Percentiles rank a stretch among this genome's conserved stretches.
phyloP scores from a whole-genome alignment of 2,113 vertebrate species.

The Microcebus tavaratra region DNA sequence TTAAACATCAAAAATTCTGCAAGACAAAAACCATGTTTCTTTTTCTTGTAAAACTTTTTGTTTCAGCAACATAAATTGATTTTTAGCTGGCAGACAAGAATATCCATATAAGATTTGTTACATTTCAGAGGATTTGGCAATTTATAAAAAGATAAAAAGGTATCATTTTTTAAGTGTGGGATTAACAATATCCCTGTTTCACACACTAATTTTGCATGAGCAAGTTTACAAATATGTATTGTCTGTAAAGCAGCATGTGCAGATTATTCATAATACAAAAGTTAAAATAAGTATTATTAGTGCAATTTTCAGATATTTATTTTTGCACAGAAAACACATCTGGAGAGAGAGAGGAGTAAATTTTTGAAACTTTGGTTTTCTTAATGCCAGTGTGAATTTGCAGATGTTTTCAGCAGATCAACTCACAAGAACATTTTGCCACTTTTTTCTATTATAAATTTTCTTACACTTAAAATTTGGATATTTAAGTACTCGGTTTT shows the following conservation, averaged over 20 bases:
- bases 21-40: slow-evolving; percentile 80
- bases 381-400: slow-evolving; percentile 71
- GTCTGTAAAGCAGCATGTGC: slow-evolving; percentile 88
- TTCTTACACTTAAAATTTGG: slow-evolving; percentile 71
- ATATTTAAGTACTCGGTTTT: slow-evolving; percentile 68
- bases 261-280: slow-evolving; percentile 84
- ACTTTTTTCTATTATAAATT: slow-evolving; percentile 72
- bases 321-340: slow-evolving; percentile 75
- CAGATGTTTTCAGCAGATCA: slow-evolving; percentile 64
- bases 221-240: slow-evolving; percentile 88
- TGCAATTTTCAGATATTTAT: slow-evolving; percentile 82
- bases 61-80: slow-evolving; percentile 85
- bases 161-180: slow-evolving; percentile 81
- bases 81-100: slow-evolving; percentile 83
- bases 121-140: slow-evolving; percentile 79
- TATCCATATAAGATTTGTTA: slow-evolving; percentile 84
- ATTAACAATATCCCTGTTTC: slow-evolving; percentile 81
- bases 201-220: slow-evolving; percentile 88
- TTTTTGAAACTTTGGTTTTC: slow-evolving; percentile 74
- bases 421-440: slow-evolving; percentile 67
- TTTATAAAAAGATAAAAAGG: slow-evolving; percentile 75
- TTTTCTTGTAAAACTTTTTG: slow-evolving; percentile 82
- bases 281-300: slow-evolving; percentile 81
- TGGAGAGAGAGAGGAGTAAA: slow-evolving; percentile 69
- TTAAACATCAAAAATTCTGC: slow-evolving; percentile 78